Base-by-base conservation (phyloP, 2,888 invertebrate genomes). In the Stenodema calcarata region DNA sequence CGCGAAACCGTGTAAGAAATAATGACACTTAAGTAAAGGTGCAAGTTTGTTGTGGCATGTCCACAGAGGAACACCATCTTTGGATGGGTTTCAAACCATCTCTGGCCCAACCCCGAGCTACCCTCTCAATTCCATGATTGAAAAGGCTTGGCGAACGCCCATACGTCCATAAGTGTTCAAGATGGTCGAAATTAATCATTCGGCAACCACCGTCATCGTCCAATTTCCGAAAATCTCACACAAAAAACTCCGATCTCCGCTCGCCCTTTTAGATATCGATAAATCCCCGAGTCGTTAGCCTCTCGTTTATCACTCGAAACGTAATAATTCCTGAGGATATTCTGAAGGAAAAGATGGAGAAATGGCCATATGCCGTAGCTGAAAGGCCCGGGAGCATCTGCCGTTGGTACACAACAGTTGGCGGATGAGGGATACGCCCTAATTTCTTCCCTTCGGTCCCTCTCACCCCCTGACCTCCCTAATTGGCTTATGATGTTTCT, bases 401-500 rank as follows among this genome's bases (percentile, higher is more conserved):
- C 79, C 23, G 78, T 11, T 62, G 54, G 35, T 30, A 62, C 78
- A 86, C 86, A 86, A 86, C 86, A 86, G 86, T 86, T 86, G 86
- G 86, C 79, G 41, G 78, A 86, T 79, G 86, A 79, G 86, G 86
- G 78, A 86, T 78, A 78, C 86, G 86, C 86, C 86, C 86, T 70
- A 86, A 86, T 86, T 86, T 86, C 79, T 78, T 79, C 79, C 62
- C 18, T 11, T 35, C 28, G 30, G 27, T 42, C 47, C 27, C 78
- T 44, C 44, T n/a, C 27, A 18, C 69, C 78, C 35, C 27, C 78
- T 79, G 79, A 86, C 78, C 69, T 50, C 27, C 79, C 86, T 86
- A 86, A 86, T 86, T 86, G 86, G 86, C 86, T 86, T 79, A 69
- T 79, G 86, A 86, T 86, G 86, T 86, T n/a, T 86, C 79, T 18